phyloP scores from a whole-genome alignment of 2,888 invertebrate genomes.

The Cantharis nigra region DNA sequence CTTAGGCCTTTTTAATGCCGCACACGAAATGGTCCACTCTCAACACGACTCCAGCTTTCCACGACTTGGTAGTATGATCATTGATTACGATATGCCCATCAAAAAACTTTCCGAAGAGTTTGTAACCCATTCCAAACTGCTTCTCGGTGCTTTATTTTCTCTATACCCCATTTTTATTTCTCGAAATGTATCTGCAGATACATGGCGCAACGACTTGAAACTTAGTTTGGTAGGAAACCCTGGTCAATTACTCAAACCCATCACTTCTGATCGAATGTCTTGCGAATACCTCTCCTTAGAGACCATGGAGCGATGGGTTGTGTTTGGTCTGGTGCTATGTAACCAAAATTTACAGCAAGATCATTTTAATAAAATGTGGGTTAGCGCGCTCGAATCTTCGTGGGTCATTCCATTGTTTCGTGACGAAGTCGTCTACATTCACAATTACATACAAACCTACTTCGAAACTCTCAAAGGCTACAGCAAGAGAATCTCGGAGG shows the following conservation, averaged over 20 bases:
- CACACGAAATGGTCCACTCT: slow-evolving; percentile 93
- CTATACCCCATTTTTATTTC: slow-evolving; percentile 85
- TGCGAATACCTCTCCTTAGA: slow-evolving; percentile 97
- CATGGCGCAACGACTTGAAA: slow-evolving; percentile 92
- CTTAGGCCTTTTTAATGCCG: slow-evolving; percentile 94
- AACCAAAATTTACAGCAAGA: slow-evolving; percentile 84
- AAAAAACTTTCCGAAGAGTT: slow-evolving; percentile 97
- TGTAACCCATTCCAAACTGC: slow-evolving; percentile 86
- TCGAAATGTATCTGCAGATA: slow-evolving; percentile 90
- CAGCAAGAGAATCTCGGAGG: slow-evolving; percentile 89
- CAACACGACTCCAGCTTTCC: slow-evolving; percentile 92
- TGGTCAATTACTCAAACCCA: slow-evolving; percentile 90
- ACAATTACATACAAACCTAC: slow-evolving; percentile 88
- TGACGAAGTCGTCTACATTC: slow-evolving; percentile 96
- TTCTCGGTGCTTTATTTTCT: slow-evolving; percentile 86
- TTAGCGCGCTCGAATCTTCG: slow-evolving; percentile 87
- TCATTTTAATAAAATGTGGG: slow-evolving; percentile 87
- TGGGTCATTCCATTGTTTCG: slow-evolving; percentile 95
- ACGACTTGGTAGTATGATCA: slow-evolving; percentile 93
- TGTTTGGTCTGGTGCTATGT: slow-evolving; percentile 90
- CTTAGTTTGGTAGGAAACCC: slow-evolving; percentile 94
- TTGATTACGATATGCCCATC: slow-evolving; percentile 95
- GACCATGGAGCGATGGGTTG: slow-evolving; percentile 95
- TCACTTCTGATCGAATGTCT: slow-evolving; percentile 94
- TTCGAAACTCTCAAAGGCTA: slow-evolving; percentile 96